A percentile compares a stretch with the other conserved stretches of the same genome.
Conservation (phyloP, 1,140 invertebrate genomes). For the Bombyx mori region DNA sequence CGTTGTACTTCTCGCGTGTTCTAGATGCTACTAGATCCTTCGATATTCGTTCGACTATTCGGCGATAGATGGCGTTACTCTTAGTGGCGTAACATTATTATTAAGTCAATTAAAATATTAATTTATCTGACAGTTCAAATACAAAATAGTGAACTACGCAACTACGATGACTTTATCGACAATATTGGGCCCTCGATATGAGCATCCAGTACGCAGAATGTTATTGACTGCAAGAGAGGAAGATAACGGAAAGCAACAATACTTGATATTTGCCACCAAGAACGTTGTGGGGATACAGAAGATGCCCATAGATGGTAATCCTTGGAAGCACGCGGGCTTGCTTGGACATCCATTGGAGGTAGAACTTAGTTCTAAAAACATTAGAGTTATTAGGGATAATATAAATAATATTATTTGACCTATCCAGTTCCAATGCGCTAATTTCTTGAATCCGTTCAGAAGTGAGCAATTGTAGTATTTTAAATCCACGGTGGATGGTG, state of each 20-base stretch:
- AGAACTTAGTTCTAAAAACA: slow-evolving; percentile 1
- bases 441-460: too few relatives aligned
- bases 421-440: too few relatives aligned
- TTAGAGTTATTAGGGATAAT: too few relatives aligned
- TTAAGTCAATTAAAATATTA: neutral
- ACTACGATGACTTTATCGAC: slow-evolving; percentile 76
- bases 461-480: too few relatives aligned
- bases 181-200: slow-evolving; percentile 77
- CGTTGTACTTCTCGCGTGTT: too few relatives aligned
- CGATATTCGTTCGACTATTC: too few relatives aligned
- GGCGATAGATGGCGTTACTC: too few relatives aligned
- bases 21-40: too few relatives aligned
- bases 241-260: slow-evolving; percentile 41
- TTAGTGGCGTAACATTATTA: neutral
- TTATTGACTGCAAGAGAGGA: slow-evolving; percentile 40
- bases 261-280: slow-evolving; percentile 75
- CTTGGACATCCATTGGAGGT: slow-evolving; percentile 77
- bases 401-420: too few relatives aligned
- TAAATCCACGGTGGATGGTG: too few relatives aligned
- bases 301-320: slow-evolving; percentile 80
- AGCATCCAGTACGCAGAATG: slow-evolving; percentile 71
- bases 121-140: slow-evolving; percentile 74
- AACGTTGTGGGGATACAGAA: slow-evolving; percentile 79
- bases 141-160: slow-evolving; percentile 75
- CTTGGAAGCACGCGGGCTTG: slow-evolving; percentile 77